Conservation (phyloP, 2,797 vertebrate species). For the Spinus pinus region DNA sequence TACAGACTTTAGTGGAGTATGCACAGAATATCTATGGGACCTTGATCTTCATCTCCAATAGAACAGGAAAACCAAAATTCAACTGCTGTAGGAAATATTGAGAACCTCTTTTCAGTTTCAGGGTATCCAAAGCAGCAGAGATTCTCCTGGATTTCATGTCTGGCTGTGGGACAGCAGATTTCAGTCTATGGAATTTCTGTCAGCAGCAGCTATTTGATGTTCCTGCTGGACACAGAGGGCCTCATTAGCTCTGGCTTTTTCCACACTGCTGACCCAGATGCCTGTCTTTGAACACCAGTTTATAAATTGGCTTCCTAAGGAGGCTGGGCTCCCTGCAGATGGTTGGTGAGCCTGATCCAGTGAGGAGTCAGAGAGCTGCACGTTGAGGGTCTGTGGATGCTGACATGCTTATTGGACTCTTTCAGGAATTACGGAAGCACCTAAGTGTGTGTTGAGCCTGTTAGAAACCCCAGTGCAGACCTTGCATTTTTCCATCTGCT, state of each 20-base stretch:
- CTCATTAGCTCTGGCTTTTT: fast-evolving
- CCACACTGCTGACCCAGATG: background rate
- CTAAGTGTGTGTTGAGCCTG: background rate
- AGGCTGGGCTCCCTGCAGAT: background rate
- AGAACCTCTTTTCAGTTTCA: background rate
- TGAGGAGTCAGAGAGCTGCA: background rate
- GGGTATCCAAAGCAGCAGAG: background rate
- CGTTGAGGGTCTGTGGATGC: background rate
- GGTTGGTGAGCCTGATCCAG: background rate
- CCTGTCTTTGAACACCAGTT: background rate
- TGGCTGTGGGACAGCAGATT: background rate
- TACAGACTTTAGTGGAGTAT: background rate
- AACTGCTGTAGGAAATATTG: background rate
- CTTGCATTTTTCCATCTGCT: background rate
- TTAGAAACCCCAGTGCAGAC: background rate
- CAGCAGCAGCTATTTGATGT: background rate
- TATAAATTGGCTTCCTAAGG: background rate
- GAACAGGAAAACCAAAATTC: background rate
- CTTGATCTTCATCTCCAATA: background rate
- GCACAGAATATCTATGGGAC: background rate
- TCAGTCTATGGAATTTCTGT: background rate
- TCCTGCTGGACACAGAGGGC: background rate
- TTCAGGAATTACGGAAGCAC: background rate
- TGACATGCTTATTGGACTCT: background rate
- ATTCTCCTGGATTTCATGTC: background rate